These are phyloP conservation scores for Cottoperca gobio DNA, from an alignment of 2,797 vertebrate genomes.

Conservation along the genomic window DNA sequence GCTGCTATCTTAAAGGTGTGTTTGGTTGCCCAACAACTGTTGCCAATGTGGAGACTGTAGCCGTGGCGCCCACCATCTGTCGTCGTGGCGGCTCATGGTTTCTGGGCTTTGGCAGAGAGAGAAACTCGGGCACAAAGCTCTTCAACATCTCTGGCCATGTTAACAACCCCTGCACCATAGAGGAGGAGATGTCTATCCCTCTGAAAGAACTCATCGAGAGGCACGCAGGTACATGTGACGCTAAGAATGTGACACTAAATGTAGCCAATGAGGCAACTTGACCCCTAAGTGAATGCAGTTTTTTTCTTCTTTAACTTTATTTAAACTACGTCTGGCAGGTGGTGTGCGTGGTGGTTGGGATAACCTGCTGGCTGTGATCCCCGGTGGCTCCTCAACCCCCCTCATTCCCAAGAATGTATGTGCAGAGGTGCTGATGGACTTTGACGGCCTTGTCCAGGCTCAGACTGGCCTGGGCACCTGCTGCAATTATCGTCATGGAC, in stretches of 20 bases:
- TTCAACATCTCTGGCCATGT: constrained; percentile 98
- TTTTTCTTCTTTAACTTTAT: constrained; percentile 29
- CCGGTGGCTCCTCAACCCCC: constrained; percentile 94
- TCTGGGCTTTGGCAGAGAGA: constrained; percentile 91
- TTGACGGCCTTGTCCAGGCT: constrained; percentile 92
- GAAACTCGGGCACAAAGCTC: constrained; percentile 96
- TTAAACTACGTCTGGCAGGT: constrained; percentile 81
- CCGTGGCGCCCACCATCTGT: constrained; percentile 95
- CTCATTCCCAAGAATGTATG: constrained; percentile 94
- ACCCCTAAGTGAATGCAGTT: constrained; percentile 15
- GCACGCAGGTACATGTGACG: constrained; percentile 86
- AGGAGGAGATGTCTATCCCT: constrained; percentile 96
- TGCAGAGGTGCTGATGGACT: constrained; percentile 95
- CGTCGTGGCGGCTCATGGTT: constrained; percentile 95
- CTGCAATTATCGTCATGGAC: constrained; percentile 95
- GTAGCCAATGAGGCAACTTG: background rate
- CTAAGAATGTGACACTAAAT: background rate
- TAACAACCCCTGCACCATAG: constrained; percentile 93
- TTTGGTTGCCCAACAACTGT: constrained; percentile 97
- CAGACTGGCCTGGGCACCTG: constrained; percentile 94
- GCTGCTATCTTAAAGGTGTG: constrained; percentile 82
- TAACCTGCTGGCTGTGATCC: constrained; percentile 95
- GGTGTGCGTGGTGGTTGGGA: constrained; percentile 96
- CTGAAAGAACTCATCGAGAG: constrained; percentile 95
- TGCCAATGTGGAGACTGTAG: constrained; percentile 95